These are phyloP conservation scores for Boloria euphrosyne DNA, from an alignment of 2,888 invertebrate genomes.

Conservation along the genomic window DNA sequence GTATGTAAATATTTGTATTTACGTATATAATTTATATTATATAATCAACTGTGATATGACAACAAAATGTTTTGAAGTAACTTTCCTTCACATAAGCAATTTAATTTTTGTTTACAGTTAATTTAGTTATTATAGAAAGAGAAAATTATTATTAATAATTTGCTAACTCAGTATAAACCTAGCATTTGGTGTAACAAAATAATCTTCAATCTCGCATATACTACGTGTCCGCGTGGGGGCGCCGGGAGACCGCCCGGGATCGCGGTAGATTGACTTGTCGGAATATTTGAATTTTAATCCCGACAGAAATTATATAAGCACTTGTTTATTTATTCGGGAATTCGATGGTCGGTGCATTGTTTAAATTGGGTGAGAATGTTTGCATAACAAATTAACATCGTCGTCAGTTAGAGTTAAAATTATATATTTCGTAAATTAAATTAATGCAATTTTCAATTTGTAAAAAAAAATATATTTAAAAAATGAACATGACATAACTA, in stretches of 20 bases:
- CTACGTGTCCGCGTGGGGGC: slow-evolving; percentile 53
- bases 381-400: too few relatives aligned
- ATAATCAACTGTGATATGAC: too few relatives aligned
- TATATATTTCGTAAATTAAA: background rate
- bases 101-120: background rate
- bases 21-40: too few relatives aligned
- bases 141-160: background rate
- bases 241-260: slow-evolving; percentile 64
- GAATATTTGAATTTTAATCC: slow-evolving; percentile 83
- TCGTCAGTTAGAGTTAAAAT: background rate
- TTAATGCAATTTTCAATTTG: too few relatives aligned
- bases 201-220: slow-evolving; percentile 42
- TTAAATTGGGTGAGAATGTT: slow-evolving; percentile 32
- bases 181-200: slow-evolving; percentile 22
- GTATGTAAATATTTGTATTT: too few relatives aligned
- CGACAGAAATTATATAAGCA: slow-evolving; percentile 70
- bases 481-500: too few relatives aligned
- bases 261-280: slow-evolving; percentile 80
- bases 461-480: too few relatives aligned
- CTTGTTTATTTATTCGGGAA: slow-evolving; percentile 74
- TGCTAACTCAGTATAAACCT: slow-evolving; percentile 2
- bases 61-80: too few relatives aligned
- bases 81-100: background rate
- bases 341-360: slow-evolving; percentile 44
- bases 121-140: background rate